Conservation (phyloP, 1,140 invertebrate genomes). For the Pentalonia nigronervosa region DNA sequence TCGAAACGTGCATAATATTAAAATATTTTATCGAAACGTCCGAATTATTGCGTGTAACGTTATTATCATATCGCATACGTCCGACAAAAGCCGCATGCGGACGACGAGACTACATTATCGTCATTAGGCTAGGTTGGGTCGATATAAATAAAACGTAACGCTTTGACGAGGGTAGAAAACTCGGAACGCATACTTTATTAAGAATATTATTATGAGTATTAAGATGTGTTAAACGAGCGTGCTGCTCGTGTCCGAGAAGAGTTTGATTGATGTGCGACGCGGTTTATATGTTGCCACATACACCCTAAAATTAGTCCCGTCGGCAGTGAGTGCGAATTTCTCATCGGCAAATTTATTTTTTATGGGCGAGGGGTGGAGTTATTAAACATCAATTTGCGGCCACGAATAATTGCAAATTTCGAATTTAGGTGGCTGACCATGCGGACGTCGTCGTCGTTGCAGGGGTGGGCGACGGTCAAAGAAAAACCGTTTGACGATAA, state of each 20-base stretch:
- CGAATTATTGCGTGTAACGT: neutral
- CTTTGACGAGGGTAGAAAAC: neutral
- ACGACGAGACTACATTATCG: neutral
- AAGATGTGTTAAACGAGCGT: neutral
- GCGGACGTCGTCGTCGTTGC: too few relatives aligned
- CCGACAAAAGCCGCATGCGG: neutral
- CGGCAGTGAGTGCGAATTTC: neutral
- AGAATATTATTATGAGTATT: neutral
- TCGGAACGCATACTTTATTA: neutral
- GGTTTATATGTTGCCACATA: neutral
- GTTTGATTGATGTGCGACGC: neutral
- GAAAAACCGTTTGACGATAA: too few relatives aligned
- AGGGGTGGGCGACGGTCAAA: too few relatives aligned
- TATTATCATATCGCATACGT: neutral
- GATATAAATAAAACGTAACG: neutral
- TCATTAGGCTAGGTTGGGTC: neutral
- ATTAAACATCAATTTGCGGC: neutral
- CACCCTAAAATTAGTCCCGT: neutral
- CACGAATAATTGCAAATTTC: neutral
- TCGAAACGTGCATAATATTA: neutral
- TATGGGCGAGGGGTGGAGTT: neutral
- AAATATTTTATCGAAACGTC: neutral
- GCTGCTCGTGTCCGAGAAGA: neutral
- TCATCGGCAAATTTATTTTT: neutral
- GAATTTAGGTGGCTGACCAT: neutral